A percentile compares a stretch with the other conserved stretches of the same genome.
Evolutionary conservation across 1,140 invertebrate genomes (phyloP).

Genomic region (Calliopsis andreniformis): DNA sequence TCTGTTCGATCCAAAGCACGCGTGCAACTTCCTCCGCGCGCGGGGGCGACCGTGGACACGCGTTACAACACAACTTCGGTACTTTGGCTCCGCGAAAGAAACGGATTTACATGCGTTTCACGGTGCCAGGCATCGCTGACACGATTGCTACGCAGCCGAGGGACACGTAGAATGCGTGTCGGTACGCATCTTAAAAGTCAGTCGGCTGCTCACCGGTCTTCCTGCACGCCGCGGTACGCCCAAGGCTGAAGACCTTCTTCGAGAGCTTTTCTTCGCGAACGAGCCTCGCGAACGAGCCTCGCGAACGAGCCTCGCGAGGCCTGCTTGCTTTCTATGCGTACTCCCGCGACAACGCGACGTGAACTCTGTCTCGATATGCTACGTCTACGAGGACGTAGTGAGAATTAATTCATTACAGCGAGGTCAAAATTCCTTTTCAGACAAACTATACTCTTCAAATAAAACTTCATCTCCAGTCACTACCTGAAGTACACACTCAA

Average conservation of each 20-base stretch:
- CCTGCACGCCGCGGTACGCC: conserved; percentile 53
- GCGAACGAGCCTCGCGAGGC: too few species aligned
- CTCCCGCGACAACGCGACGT: too few species aligned
- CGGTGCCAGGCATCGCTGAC: conserved; percentile 65
- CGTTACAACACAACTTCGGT: conserved; percentile 29
- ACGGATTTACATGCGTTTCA: conserved; percentile 70
- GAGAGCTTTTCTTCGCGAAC: conserved; percentile 36
- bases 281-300: too few species aligned
- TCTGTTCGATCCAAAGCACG: not conserved
- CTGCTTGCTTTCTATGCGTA: too few species aligned
- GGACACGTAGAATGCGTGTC: conserved; percentile 69
- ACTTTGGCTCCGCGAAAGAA: conserved; percentile 51
- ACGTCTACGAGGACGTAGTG: too few species aligned
- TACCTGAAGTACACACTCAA: too few species aligned
- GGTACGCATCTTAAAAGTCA: conserved; percentile 70
- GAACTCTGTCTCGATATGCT: too few species aligned
- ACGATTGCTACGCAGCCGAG: conserved; percentile 67
- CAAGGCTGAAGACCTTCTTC: conserved; percentile 59
- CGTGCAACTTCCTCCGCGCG: not conserved
- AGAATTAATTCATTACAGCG: too few species aligned
- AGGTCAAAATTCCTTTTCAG: too few species aligned
- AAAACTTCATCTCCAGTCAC: too few species aligned
- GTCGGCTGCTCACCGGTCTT: conserved; percentile 60
- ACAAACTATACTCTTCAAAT: too few species aligned
- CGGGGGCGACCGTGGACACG: conserved; percentile 30